Conservation (phyloP, 2,113 vertebrate genomes). For the Notechis scutatus region DNA sequence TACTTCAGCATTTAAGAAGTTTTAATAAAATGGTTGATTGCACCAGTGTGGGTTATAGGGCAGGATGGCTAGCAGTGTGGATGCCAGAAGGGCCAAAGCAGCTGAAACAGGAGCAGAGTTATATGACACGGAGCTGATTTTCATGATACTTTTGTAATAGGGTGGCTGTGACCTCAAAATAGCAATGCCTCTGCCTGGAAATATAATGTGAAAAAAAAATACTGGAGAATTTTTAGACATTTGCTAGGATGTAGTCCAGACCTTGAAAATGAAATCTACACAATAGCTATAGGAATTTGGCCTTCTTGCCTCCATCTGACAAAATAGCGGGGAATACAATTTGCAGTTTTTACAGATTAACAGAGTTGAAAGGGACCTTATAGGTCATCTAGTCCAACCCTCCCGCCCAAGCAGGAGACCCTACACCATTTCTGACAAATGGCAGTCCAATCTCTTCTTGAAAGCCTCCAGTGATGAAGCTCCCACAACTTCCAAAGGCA, state of each 20-base stretch:
- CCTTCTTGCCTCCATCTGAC: background rate
- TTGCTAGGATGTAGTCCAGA: background rate
- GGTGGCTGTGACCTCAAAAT: background rate
- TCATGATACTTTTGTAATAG: background rate
- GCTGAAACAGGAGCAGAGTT: background rate
- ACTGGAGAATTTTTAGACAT: background rate
- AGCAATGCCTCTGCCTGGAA: background rate
- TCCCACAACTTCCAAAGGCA: no score
- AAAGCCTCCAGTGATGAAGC: no score
- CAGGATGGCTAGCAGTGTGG: background rate
- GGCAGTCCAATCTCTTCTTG: no score
- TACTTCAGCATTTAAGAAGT: constrained; percentile 17
- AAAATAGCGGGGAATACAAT: background rate
- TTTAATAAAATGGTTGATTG: constrained; percentile 36
- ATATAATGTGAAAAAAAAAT: background rate
- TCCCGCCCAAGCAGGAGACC: no score
- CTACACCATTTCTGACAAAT: no score
- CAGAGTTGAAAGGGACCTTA: no score
- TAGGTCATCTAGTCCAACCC: no score
- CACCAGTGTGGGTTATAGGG: constrained; percentile 7
- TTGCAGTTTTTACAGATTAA: no score
- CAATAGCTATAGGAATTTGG: background rate
- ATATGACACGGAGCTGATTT: background rate
- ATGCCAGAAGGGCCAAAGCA: background rate
- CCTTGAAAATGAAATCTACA: background rate